Conservation (phyloP, 2,113 vertebrate genomes). For the Poeciliopsis turrubarensis region DNA sequence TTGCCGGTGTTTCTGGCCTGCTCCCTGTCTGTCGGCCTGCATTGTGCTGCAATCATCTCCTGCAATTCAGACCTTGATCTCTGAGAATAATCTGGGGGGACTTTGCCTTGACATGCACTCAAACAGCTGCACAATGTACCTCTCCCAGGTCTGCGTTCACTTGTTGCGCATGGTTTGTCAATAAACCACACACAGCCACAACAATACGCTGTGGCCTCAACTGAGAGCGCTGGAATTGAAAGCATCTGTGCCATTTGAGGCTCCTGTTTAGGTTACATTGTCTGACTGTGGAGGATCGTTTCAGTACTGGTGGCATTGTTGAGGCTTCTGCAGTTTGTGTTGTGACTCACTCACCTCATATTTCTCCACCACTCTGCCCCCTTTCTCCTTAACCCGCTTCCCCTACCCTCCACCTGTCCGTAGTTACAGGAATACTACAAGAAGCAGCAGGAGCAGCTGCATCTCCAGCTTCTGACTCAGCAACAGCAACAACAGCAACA, state of each 20-base stretch:
- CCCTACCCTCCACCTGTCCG: conserved; percentile 30
- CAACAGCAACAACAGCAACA: conserved; percentile 87
- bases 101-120: conserved; percentile 17
- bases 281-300: conserved; percentile 12
- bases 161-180: conserved; percentile 51
- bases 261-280: conserved; percentile 18
- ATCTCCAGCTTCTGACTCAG: conserved; percentile 96
- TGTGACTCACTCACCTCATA: conserved; percentile 35
- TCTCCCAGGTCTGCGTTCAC: conserved; percentile 27
- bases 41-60: background rate
- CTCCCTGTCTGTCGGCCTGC: background rate
- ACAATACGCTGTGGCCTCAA: conserved; percentile 45
- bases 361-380: conserved; percentile 12
- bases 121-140: conserved; percentile 19
- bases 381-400: background rate
- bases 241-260: conserved; percentile 24
- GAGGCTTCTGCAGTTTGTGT: conserved; percentile 40
- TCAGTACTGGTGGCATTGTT: conserved; percentile 22
- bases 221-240: conserved; percentile 9
- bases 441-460: conserved; percentile 99
- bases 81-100: conserved; percentile 9
- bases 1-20: background rate
- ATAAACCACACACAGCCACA: conserved; percentile 44
- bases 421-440: conserved; percentile 99
- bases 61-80: conserved; percentile 5